These are phyloP conservation scores for Euphydryas editha DNA, from an alignment of 2,888 invertebrate genomes.

Conservation along the genomic window DNA sequence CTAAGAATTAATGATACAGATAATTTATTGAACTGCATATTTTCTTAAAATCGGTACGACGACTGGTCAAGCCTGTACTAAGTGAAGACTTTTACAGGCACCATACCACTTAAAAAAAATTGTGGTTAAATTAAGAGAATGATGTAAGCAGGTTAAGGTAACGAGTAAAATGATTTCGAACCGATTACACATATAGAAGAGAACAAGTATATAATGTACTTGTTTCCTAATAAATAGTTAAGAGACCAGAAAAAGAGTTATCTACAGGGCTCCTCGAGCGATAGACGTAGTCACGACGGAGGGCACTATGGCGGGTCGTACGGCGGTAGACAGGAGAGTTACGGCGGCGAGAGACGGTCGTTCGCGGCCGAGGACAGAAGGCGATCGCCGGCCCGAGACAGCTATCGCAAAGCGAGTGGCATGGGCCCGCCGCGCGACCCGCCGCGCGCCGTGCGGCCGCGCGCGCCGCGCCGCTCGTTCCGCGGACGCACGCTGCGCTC, in stretches of 20 bases:
- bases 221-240: conserved; percentile 44
- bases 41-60: background rate
- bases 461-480: conserved; percentile 81
- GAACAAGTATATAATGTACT: conserved; percentile 1
- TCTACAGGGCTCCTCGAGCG: conserved; percentile 82
- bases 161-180: background rate
- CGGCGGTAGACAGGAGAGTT: conserved; percentile 83
- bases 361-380: conserved; percentile 82
- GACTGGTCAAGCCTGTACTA: background rate
- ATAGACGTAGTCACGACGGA: conserved; percentile 84
- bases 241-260: conserved; percentile 64
- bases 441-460: conserved; percentile 69
- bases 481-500: conserved; percentile 82
- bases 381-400: conserved; percentile 80
- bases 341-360: conserved; percentile 76
- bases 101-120: background rate
- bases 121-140: background rate
- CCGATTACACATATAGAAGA: conserved; percentile 7
- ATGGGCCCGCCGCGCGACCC: conserved; percentile 79
- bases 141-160: background rate
- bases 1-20: background rate
- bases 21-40: conserved; percentile 12
- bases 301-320: conserved; percentile 82
- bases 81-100: conserved; percentile 8
- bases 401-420: conserved; percentile 76